phyloP scores from a whole-genome alignment of 1,140 invertebrate species.

The Hormaphis cornu region DNA sequence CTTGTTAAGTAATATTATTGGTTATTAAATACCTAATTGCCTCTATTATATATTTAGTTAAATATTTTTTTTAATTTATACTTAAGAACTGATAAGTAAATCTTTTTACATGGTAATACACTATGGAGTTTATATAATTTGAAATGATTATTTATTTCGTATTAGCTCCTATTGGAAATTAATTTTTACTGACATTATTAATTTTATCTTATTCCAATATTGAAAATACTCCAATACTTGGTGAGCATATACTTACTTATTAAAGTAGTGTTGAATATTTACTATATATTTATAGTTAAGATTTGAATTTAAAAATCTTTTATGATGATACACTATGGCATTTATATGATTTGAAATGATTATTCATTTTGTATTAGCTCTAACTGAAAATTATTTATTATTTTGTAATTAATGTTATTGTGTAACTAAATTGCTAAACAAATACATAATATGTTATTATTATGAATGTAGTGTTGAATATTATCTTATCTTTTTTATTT shows the following conservation, averaged over 20 bases:
- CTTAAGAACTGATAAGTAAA: no score
- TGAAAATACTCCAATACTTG: no score
- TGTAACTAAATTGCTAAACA: no score
- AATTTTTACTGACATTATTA: neutral
- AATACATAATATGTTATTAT: no score
- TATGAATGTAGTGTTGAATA: no score
- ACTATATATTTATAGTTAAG: no score
- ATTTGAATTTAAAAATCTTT: neutral
- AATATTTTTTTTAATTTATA: neutral
- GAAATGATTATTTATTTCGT: constrained; percentile 10
- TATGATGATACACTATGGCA: neutral
- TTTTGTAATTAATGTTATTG: neutral
- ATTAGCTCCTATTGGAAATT: neutral
- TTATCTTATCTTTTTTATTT: no score
- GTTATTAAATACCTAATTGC: neutral
- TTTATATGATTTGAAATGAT: constrained; percentile 3
- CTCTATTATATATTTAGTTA: neutral
- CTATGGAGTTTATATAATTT: neutral
- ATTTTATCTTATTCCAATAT: no score
- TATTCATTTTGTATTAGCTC: constrained; percentile 16
- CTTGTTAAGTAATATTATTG: neutral
- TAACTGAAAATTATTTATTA: neutral
- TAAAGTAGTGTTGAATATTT: no score
- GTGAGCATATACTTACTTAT: no score
- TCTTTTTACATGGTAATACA: neutral